Evolutionary conservation across 2,888 invertebrate genomes (phyloP), one percentile per base, ranked within the genome.

Genomic region (Plusia festucae): DNA sequence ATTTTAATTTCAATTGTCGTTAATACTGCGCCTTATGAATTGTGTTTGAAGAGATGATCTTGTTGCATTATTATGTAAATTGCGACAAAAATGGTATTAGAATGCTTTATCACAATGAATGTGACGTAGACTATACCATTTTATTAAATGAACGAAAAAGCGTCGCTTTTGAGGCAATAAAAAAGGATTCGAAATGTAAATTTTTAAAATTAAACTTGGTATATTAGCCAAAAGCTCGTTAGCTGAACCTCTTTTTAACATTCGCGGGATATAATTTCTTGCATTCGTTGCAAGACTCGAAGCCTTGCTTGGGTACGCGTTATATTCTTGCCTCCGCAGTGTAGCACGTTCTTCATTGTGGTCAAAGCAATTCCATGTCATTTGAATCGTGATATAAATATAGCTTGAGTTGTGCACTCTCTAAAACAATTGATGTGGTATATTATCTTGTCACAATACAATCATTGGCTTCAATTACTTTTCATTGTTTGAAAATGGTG

Each of bases 401-500:
- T 82, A 84, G 85, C 85, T 84, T 84, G 83, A 82, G 85, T 85
- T 82, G 61, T 83, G 84, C 88, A 87, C 85, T 83, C 80, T 85
- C 80, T 83, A 78, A 68, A 72, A 60, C 18, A 53, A 63, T 52
- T 60, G 52, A 75, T 83, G 84, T 82, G 83, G 83, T 72, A 76
- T 68, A 75, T 76, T 76, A 70, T 81, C 76, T 79, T 73, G 53
- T 71, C 74, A 77, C 70, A 73, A 59, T 56, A 72, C 59, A 59
- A 68, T 60, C 55, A 76, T 77, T 70, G 79, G 73, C 78, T 80
- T 73, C 65, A 61, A 60, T 70, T 68, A 60, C 20, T 70, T 73
- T 68, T 73, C 62, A 66, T 77, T 65, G 18, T 76, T 74, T 69
- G 60, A 64, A 70, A 77, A 76, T 67, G 78, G 82, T 83, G 82